Conservation (phyloP, 2,888 invertebrate genomes). For the Mongoloraphidia duomilia region DNA sequence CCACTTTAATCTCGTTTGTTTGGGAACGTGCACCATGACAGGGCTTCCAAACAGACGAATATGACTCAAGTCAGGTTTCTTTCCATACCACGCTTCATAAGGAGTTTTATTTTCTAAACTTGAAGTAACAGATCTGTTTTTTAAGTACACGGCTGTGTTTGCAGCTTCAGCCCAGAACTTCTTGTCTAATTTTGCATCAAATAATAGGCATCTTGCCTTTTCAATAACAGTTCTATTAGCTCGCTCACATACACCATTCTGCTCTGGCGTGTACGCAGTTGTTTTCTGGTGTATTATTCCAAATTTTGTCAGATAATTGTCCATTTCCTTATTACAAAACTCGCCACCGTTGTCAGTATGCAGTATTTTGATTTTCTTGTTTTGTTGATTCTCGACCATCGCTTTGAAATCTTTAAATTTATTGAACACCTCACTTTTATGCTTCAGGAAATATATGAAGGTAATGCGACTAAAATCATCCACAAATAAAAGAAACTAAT, state of each 20-base stretch:
- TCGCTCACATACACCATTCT: constrained; percentile 12
- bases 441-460: constrained; percentile 17
- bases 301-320: constrained; percentile 10
- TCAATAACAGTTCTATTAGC: constrained; percentile 10
- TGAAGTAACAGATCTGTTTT: constrained; percentile 5
- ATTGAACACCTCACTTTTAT: constrained; percentile 14
- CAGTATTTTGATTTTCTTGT: constrained; percentile 15
- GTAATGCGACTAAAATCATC: constrained; percentile 20
- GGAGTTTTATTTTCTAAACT: constrained; percentile 17
- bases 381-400: constrained; percentile 15
- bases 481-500: constrained; percentile 20
- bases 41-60: constrained; percentile 19
- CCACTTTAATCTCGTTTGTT: constrained; percentile 20
- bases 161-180: constrained; percentile 7
- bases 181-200: constrained; percentile 6
- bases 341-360: constrained; percentile 17
- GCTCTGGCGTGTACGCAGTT: constrained; percentile 8
- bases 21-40: constrained; percentile 20
- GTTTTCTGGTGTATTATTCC: constrained; percentile 10
- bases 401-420: constrained; percentile 14
- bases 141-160: constrained; percentile 6
- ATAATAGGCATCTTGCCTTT: constrained; percentile 10
- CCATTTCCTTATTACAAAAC: constrained; percentile 12
- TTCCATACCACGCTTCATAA: constrained; percentile 20
- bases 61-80: constrained; percentile 21